Percentiles rank a stretch among this genome's conserved stretches.
Evolutionary conservation across 2,113 vertebrate species (phyloP).

Genomic region (Zosterops lateralis): DNA sequence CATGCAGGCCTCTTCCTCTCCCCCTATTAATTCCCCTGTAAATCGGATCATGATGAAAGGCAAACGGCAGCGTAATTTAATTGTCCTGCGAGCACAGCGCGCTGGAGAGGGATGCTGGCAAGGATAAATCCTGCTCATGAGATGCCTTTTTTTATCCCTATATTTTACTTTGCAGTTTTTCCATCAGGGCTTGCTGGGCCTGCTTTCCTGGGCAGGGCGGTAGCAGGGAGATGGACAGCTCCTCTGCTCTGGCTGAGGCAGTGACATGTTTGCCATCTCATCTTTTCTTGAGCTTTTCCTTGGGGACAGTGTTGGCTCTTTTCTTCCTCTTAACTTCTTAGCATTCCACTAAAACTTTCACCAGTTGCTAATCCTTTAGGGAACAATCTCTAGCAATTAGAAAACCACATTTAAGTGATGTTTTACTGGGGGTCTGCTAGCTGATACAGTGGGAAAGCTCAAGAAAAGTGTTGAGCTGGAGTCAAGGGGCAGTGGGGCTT

Average conservation of each 20-base stretch:
- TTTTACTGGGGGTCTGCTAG: not conserved
- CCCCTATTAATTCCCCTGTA: slow-evolving; percentile 19
- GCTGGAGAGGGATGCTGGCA: not conserved
- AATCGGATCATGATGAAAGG: slow-evolving; percentile 44
- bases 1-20: not conserved
- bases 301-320: not conserved
- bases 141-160: not conserved
- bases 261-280: not conserved
- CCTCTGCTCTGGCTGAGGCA: not conserved
- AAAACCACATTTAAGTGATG: not conserved
- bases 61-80: not conserved
- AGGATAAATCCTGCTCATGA: not conserved
- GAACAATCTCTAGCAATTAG: not conserved
- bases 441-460: not conserved
- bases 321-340: not conserved
- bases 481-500: not conserved
- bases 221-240: not conserved
- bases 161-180: not conserved
- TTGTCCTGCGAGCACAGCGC: not conserved
- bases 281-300: not conserved
- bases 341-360: not conserved
- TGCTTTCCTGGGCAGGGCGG: not conserved
- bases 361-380: not conserved
- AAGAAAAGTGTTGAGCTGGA: not conserved
- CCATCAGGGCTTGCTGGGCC: not conserved